Base-by-base conservation (phyloP, 1,140 invertebrate species). In the Acromyrmex echinatior region DNA sequence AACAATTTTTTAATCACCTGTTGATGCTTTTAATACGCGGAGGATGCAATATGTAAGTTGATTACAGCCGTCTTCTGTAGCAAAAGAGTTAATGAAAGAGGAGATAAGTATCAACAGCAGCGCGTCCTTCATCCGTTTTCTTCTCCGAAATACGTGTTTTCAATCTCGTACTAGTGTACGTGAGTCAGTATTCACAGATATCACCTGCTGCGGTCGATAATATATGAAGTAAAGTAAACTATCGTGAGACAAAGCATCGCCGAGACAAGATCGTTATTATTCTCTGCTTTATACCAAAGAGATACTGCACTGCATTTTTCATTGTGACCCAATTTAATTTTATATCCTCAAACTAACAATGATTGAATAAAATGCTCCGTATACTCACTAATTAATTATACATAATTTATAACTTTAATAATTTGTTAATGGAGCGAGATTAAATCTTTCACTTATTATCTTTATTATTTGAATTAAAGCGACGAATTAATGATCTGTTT, bases 101-200 rank as follows among this genome's bases (percentile, higher is more conserved):
- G 85, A 88, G 87, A 88, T 88, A 88, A 88, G 35, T 71, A 88
- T 88, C 84, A 86, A 76, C 70, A 62, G 66, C 60, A 87, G 86
- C 88, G 91, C 90, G 93, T 92, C 91, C 93, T 88, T 92, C 89
- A 93, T 92, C 92, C 86, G 89, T 90, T 77, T 78, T 92, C 88
- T 87, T 88, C 87, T 73, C 60, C 90, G 89, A 87, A 91, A 92
- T 93, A 94, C 91, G 91, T 92, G 92, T 93, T 92, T 92, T 84
- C 65, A 65, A 49, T 70, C 51, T 39, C 70, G 80, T 86, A 86
- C 79, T 87, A 82, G 82, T 82, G 90, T 90, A 71, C 51, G 82
- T 71, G 70, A 88, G 91, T 91, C 91, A 91, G 92, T 93, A 93
- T 93, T 90, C 93, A 90, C 91, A 91, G 91, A 91, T 89, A 91